A percentile compares a stretch with the other conserved stretches of the same genome.
phyloP scores from a whole-genome alignment of 2,888 invertebrate genomes.

The Agonum fuliginosum region DNA sequence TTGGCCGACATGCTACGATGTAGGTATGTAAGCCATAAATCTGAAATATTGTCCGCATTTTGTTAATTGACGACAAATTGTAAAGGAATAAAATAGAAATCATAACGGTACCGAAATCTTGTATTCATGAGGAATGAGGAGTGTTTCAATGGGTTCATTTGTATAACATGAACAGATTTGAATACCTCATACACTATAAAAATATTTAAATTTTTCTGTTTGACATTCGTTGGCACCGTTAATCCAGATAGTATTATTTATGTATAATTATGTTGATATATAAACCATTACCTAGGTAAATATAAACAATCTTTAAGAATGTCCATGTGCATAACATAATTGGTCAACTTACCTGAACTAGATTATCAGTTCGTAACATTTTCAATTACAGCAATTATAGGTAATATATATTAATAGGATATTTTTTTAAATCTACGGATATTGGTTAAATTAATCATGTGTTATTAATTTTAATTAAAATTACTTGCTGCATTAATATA shows the following conservation, averaged over 20 bases:
- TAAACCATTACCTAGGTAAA: slow-evolving; percentile 36
- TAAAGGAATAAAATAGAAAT: slow-evolving; percentile 28
- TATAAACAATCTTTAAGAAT: slow-evolving; percentile 36
- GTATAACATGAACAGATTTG: slow-evolving; percentile 3
- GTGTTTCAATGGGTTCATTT: slow-evolving; percentile 29
- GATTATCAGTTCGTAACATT: slow-evolving; percentile 28
- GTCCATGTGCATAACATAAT: not conserved
- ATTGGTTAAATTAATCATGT: slow-evolving; percentile 3
- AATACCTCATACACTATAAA: slow-evolving; percentile 9
- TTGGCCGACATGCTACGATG: slow-evolving; percentile 20
- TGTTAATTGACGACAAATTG: slow-evolving; percentile 38
- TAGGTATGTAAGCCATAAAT: slow-evolving; percentile 29
- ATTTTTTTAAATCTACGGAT: not conserved
- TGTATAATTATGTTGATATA: slow-evolving; percentile 22
- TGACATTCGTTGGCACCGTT: slow-evolving; percentile 27
- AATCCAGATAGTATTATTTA: slow-evolving; percentile 7
- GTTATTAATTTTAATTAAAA: slow-evolving; percentile 24
- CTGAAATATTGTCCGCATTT: slow-evolving; percentile 24
- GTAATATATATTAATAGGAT: not conserved
- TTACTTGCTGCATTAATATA: not conserved
- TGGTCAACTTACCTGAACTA: slow-evolving; percentile 13
- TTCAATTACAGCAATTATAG: slow-evolving; percentile 23
- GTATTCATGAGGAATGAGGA: slow-evolving; percentile 34
- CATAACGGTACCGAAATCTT: slow-evolving; percentile 16
- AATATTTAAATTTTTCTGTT: slow-evolving; percentile 9